Evolutionary conservation across 2,888 invertebrate species (phyloP).

Genomic region (Flexamia atlantica): DNA sequence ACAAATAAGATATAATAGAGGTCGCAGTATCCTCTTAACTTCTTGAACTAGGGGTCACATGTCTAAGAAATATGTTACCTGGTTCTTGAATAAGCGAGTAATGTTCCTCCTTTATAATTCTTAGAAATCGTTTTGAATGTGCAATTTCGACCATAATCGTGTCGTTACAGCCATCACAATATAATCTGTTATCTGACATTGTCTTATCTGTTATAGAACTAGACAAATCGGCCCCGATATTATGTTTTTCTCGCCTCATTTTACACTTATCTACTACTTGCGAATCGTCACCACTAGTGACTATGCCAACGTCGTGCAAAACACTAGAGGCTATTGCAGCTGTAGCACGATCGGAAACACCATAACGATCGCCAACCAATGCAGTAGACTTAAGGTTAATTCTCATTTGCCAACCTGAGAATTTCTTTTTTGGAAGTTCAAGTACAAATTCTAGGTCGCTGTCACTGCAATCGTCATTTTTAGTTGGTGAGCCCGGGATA

Average conservation of each 20-base stretch:
- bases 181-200: conserved; percentile 16
- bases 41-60: conserved; percentile 35
- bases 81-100: conserved; percentile 47
- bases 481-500: conserved; percentile 7
- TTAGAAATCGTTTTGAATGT: conserved; percentile 47
- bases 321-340: conserved; percentile 54
- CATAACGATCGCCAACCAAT: conserved; percentile 53
- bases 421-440: not conserved
- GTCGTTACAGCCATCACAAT: conserved; percentile 37
- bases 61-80: conserved; percentile 26
- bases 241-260: conserved; percentile 44
- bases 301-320: conserved; percentile 57
- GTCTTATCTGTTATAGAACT: conserved; percentile 39
- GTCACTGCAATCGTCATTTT: not conserved
- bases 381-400: conserved; percentile 6
- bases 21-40: conserved; percentile 37
- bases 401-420: conserved; percentile 47
- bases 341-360: conserved; percentile 60
- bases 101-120: conserved; percentile 52
- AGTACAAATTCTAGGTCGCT: not conserved
- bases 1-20: conserved; percentile 52
- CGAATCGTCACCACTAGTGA: conserved; percentile 37
- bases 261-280: conserved; percentile 58
- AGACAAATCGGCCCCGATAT: conserved; percentile 28
- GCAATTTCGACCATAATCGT: conserved; percentile 31